Evolutionary conservation across 2,113 vertebrate genomes (phyloP), one percentile per base, ranked within the genome.

Genomic region (Paratilapia polleni): DNA sequence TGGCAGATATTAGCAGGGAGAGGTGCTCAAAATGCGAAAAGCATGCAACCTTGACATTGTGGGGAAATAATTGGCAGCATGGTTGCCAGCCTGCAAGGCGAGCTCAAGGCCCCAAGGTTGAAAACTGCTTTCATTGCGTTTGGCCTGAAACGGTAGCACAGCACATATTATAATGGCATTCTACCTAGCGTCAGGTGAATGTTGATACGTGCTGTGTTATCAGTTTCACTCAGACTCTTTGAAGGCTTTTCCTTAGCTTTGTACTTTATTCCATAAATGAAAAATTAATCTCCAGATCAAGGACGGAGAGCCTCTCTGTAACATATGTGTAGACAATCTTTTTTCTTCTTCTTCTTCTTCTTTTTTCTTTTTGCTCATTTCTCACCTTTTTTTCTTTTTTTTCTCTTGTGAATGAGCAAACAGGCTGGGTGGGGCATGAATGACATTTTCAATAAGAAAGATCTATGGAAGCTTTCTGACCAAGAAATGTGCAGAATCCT

Each of bases 121-220:
- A 91, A 94, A 94, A 94, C 56, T 93, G 94, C 92, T 93, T 94
- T 89, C 91, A 90, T 56, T 80, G 91, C 87, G 58, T 89, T 93
- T 84, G 89, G 83, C 76, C 89, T 28, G 76, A 93, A 94, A 91
- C 78, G 80, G 92, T 75, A 94, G 89, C 88, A n/a, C 94, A 94
- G 93, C 93, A 94, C 78, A 91, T 93, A 93, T 93, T 94, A 77
- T 93, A 93, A 94, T 92, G 87, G 87, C 83, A 90, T 91, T 92
- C 88, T 66, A 82, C 89, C 88, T 81, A 83, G 86, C 83, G 87
- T 94, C 91, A 94, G 92, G 92, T 92, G 87, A 90, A 93, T 85
- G 93, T 84, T 91, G 88, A 91, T 93, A 87, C 91, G 85, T 91
- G 94, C 94, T 93, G 90, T 84, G 92, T 88, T 90, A 91, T 90